Evolutionary conservation across 1,140 invertebrate genomes (phyloP).

Genomic region (Anastrepha obliqua): DNA sequence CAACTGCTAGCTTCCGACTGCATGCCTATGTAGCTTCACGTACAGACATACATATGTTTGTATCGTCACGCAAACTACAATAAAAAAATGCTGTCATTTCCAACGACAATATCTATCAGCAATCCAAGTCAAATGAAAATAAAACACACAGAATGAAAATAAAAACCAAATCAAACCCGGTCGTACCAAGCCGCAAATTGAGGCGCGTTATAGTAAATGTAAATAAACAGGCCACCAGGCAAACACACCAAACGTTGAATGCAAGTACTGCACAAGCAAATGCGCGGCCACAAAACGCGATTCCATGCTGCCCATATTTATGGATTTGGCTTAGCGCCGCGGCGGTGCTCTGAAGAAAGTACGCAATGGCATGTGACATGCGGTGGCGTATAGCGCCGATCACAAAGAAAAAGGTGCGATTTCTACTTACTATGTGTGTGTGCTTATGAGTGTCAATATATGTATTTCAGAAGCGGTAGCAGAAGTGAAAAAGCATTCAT

Average conservation of each 20-base stretch:
- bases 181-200: constrained; percentile 22
- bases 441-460: no score
- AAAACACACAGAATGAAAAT: neutral
- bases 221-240: neutral
- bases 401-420: neutral
- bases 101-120: neutral
- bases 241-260: constrained; percentile 29
- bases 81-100: neutral
- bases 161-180: neutral
- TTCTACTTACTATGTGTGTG: neutral
- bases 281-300: neutral
- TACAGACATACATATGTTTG: no score
- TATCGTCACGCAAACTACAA: neutral
- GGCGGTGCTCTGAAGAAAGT: neutral
- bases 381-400: neutral
- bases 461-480: neutral
- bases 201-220: constrained; percentile 8
- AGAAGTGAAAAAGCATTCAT: neutral
- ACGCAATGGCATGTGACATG: constrained; percentile 6
- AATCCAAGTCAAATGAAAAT: neutral
- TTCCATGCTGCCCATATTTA: neutral
- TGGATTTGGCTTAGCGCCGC: neutral
- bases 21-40: no score
- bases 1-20: neutral
- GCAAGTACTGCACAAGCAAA: neutral